Base-by-base conservation (phyloP, 2,797 vertebrate species). In the Aphelocoma californica region DNA sequence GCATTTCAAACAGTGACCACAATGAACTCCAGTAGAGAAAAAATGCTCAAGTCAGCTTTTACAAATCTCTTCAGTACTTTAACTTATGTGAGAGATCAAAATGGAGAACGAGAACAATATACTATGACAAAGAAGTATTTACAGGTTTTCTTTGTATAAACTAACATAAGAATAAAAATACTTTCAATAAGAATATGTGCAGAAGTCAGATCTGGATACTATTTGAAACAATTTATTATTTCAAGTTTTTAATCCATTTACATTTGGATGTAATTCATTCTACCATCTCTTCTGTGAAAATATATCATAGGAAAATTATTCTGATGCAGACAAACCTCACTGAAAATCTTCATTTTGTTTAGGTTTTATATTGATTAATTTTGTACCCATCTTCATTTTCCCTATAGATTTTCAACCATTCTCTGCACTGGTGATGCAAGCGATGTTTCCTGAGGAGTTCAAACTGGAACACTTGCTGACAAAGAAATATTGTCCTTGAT, bases 331-430 rank as follows among this genome's bases (percentile, higher is more conserved):
- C 13, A 23, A 81, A 86, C 15, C 1, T 80, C 32, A 67, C 4
- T 77, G 36, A 36, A 7, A 66, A 92, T 85, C 90, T 95, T 88
- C 23, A 42, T 92, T 79, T 34, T 28, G 5, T 69, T 79, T 65
- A 65, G 21, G 6, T 42, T 91, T 95, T 95, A 92, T 53, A 92
- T 87, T 47, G 62, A 84, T 90, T 75, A 54, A 47, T 91, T 96
- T 71, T 69, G 11, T 40, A 71, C 8, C 7, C 6, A 6, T 47
- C 18, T 48, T 74, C 14, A n/a, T 12, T 78, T 81, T 53, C 4
- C 5, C 2, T 56, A 18, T 9, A 42, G 8, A 8, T 77, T 80
- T 82, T 79, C 15, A 29, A 0, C 5, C 4, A 34, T 31, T 69
- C 32, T 23, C 4, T 61, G 2, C 24, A 26, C 24, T 24, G 28